Evolutionary conservation across 2,888 invertebrate genomes (phyloP), one percentile per base, ranked within the genome.

Genomic region (Cabera pusaria): DNA sequence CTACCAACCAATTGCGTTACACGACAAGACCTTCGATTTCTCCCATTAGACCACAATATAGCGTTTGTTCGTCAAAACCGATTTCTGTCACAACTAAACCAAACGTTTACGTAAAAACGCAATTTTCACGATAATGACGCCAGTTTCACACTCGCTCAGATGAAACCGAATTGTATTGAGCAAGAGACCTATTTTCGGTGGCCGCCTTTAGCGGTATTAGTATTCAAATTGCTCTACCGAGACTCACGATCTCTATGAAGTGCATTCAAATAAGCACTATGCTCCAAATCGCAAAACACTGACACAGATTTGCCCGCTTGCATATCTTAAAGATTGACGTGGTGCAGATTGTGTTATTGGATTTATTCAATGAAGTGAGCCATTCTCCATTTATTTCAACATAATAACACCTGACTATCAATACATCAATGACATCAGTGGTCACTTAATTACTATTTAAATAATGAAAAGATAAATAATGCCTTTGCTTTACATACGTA

Each of bases 1-100:
- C 51, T 34, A 56, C 59, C 59, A n/a, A 68, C 67, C 72, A 69
- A n/a, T 71, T 59, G 58, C 59, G 54, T 72, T 72, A 62, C 66
- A 61, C 60, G 54, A 59, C 52, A 54, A 55, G 60, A 60, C 79
- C 84, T 80, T 82, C 78, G 77, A 80, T 81, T 79, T 78, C 74
- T 66, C 71, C 67, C 70, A 71, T 78, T 76, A 71, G 69, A 71
- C 69, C 71, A 72, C 60, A 64, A 63, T 58, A 49, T 72, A 62
- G 58, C 58, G 58, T 75, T 74, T 75, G 63, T 66, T 68, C 69
- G 73, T 67, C 67, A 73, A 77, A 73, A 68, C 57, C 59, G 65
- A 72, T 64, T 65, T 63, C 51, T 63, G 64, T 56, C 56, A 57
- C 63, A 40, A 59, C 55, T 47, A 46, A 53, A 24, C 39, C 59